Percentiles rank a stretch among this genome's conserved stretches.
Conservation (phyloP, 2,888 invertebrate species). For the Cephus runcator region DNA sequence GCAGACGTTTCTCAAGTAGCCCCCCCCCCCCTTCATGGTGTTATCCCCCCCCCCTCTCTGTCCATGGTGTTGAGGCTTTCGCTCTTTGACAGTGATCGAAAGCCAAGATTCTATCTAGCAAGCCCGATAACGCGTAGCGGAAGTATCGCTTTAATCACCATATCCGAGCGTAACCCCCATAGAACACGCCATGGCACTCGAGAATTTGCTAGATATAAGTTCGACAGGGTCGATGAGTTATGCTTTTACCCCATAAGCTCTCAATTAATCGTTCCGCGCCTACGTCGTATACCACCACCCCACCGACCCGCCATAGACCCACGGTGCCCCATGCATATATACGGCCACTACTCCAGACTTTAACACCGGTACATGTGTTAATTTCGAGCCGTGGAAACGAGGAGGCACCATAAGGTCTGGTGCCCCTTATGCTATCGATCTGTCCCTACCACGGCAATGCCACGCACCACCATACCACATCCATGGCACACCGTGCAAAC, state of each 20-base stretch:
- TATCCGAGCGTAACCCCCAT: conserved; percentile 42
- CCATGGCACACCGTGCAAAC: conserved; percentile 25
- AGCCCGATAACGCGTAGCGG: conserved; percentile 56
- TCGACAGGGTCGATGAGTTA: background rate
- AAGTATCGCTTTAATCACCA: conserved; percentile 62
- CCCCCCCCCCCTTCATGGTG: background rate
- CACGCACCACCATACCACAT: conserved; percentile 27
- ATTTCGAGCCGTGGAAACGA: conserved; percentile 29
- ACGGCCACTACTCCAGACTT: background rate
- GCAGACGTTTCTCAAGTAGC: background rate
- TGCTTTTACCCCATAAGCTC: background rate
- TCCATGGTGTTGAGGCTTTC: conserved; percentile 24
- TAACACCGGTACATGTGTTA: conserved; percentile 14
- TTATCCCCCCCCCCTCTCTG: background rate
- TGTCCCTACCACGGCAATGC: conserved; percentile 46
- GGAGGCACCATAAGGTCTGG: conserved; percentile 59
- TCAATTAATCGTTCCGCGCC: conserved; percentile 7
- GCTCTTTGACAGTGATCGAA: conserved; percentile 56
- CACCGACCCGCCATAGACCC: background rate
- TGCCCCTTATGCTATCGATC: conserved; percentile 59
- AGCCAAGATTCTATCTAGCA: conserved; percentile 51
- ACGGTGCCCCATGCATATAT: background rate
- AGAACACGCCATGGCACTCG: conserved; percentile 30
- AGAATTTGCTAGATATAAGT: background rate
- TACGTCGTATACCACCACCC: conserved; percentile 8